phyloP scores from a whole-genome alignment of 2,113 vertebrate species.

The Gorilla gorilla region DNA sequence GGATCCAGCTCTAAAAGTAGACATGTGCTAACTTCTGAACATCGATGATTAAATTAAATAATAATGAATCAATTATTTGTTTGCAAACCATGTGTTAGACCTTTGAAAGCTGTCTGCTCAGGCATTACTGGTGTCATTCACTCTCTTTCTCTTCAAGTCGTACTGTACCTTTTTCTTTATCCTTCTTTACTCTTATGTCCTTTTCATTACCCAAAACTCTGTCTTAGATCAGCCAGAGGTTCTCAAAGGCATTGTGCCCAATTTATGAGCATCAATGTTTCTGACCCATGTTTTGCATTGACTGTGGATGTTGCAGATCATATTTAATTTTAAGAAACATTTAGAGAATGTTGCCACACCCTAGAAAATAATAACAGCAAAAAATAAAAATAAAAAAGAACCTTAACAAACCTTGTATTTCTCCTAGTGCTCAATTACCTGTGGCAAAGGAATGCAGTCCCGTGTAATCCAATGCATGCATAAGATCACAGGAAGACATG shows the following conservation, averaged over 20 bases:
- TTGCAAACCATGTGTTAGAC: background rate
- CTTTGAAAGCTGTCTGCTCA: background rate
- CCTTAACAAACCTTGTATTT: constrained; percentile 53
- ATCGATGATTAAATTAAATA: background rate
- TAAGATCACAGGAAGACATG: constrained; percentile 95
- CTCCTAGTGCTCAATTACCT: constrained; percentile 95
- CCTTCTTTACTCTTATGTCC: background rate
- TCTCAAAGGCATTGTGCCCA: background rate
- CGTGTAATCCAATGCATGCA: constrained; percentile 99
- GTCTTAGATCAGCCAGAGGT: background rate
- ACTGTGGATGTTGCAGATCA: background rate
- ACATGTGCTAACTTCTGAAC: background rate
- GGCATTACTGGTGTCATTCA: background rate
- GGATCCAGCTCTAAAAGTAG: background rate
- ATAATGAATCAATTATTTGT: background rate
- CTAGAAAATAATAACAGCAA: background rate
- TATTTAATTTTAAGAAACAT: background rate
- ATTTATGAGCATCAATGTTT: background rate
- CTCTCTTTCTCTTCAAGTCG: background rate
- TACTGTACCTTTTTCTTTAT: background rate
- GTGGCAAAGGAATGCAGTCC: constrained; percentile 96
- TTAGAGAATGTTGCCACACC: background rate
- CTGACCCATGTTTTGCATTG: background rate
- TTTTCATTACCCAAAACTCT: background rate
- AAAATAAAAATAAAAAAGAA: background rate